Percentiles rank a stretch among this genome's conserved stretches.
These are phyloP conservation scores for Erythrolamprus reginae DNA, from an alignment of 2,113 vertebrate genomes.

Conservation along the genomic window DNA sequence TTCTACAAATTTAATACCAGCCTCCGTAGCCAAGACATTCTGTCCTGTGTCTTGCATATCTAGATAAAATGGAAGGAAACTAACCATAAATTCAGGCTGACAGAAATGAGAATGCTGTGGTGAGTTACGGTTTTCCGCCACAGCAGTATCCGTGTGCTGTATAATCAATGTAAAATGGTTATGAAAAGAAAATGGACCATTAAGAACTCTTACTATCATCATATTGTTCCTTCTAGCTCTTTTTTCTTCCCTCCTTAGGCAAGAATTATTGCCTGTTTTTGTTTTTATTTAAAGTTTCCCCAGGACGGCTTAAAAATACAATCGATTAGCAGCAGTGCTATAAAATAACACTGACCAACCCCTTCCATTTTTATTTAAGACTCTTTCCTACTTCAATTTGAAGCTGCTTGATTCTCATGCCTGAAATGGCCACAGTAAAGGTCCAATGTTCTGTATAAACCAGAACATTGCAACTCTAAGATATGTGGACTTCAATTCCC, in stretches of 20 bases:
- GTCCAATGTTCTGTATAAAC: not conserved
- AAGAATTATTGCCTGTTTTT: not conserved
- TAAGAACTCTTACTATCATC: not conserved
- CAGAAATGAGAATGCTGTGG: not conserved
- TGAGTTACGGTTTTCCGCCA: not conserved
- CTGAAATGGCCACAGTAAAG: not conserved
- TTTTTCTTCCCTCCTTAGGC: not conserved
- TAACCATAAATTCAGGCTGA: not conserved
- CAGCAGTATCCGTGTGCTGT: not conserved
- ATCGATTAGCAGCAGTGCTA: not conserved
- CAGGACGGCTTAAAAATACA: not conserved
- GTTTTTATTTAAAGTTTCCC: not conserved
- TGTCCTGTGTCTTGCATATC: not conserved
- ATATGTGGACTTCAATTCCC: not conserved
- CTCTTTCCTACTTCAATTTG: not conserved
- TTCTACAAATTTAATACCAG: not conserved
- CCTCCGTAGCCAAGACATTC: not conserved
- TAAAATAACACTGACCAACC: not conserved
- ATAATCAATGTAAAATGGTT: not conserved
- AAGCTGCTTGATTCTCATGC: not conserved
- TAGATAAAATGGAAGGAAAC: not conserved
- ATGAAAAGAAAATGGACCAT: not conserved
- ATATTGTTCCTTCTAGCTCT: not conserved
- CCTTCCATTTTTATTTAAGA: not conserved
- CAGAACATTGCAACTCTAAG: not conserved